phyloP scores from a whole-genome alignment of 2,888 invertebrate genomes.

The Punctoribates punctum region DNA sequence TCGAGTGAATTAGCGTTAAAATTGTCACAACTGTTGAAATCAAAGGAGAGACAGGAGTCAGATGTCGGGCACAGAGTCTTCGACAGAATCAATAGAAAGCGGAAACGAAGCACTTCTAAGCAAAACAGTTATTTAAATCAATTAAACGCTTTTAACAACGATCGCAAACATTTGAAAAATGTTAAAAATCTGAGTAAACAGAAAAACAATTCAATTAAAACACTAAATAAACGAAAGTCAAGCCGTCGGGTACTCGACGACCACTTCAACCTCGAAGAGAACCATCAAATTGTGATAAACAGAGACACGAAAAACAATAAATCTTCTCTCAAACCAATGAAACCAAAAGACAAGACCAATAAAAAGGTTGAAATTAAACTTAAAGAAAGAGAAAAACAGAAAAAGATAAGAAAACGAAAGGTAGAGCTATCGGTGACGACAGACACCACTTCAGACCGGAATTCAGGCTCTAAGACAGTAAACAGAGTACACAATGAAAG shows the following conservation, averaged over 20 bases:
- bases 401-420: conserved; percentile 9
- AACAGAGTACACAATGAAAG: too few relatives aligned
- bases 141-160: background rate
- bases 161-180: background rate
- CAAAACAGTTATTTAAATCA: background rate
- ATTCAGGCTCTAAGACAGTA: background rate
- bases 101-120: conserved; percentile 20
- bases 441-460: background rate
- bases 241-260: conserved; percentile 3
- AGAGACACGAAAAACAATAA: background rate
- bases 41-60: background rate
- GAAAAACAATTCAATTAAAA: background rate
- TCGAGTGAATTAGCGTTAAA: conserved; percentile 16
- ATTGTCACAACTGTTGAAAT: conserved; percentile 14
- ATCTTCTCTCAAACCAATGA: background rate
- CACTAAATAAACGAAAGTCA: background rate
- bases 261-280: conserved; percentile 24
- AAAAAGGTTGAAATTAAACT: background rate
- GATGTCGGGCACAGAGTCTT: conserved; percentile 6
- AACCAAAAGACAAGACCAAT: background rate
- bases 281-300: background rate
- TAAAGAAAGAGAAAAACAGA: background rate
- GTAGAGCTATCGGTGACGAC: background rate
- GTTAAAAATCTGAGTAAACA: background rate
- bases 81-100: background rate